Evolutionary conservation across 1,140 invertebrate genomes (phyloP).

Genomic region (Drosophila mauritiana): DNA sequence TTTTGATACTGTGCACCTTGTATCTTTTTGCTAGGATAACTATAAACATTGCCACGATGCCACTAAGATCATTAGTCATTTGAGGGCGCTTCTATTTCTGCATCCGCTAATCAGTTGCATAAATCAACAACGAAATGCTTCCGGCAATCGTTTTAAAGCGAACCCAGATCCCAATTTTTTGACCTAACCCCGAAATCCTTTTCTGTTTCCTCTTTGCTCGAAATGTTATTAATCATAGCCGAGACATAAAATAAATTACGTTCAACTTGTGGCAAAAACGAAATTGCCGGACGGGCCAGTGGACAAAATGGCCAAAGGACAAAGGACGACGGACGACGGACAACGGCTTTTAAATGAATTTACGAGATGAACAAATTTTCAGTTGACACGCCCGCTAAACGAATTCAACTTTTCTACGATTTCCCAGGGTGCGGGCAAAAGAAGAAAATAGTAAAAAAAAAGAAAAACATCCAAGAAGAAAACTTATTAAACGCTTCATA

Average conservation of each 20-base stretch:
- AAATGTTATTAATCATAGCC: slow-evolving; percentile 77
- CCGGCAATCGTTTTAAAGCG: slow-evolving; percentile 61
- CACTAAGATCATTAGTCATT: slow-evolving; percentile 72
- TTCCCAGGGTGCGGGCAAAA: slow-evolving; percentile 21
- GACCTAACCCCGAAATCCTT: slow-evolving; percentile 58
- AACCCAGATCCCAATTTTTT: slow-evolving; percentile 49
- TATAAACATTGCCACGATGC: slow-evolving; percentile 24
- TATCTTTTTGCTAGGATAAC: background rate
- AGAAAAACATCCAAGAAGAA: slow-evolving; percentile 54
- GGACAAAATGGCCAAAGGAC: slow-evolving; percentile 37
- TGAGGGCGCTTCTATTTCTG: slow-evolving; percentile 61
- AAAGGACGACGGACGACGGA: slow-evolving; percentile 29
- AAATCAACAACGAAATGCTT: slow-evolving; percentile 72
- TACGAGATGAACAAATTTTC: slow-evolving; percentile 80
- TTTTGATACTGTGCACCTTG: too few species aligned
- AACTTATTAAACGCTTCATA: slow-evolving; percentile 84
- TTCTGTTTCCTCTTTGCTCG: slow-evolving; percentile 36
- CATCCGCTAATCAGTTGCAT: slow-evolving; percentile 80
- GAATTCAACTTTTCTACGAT: slow-evolving; percentile 66
- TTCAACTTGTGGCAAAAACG: slow-evolving; percentile 69
- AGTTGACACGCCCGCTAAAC: slow-evolving; percentile 69
- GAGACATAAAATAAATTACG: slow-evolving; percentile 81
- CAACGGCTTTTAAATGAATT: slow-evolving; percentile 75
- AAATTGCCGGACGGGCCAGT: slow-evolving; percentile 55
- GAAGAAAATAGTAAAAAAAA: slow-evolving; percentile 16